Conservation (phyloP, 2,113 vertebrate genomes). For the Ophthalmolycus amberensis region DNA sequence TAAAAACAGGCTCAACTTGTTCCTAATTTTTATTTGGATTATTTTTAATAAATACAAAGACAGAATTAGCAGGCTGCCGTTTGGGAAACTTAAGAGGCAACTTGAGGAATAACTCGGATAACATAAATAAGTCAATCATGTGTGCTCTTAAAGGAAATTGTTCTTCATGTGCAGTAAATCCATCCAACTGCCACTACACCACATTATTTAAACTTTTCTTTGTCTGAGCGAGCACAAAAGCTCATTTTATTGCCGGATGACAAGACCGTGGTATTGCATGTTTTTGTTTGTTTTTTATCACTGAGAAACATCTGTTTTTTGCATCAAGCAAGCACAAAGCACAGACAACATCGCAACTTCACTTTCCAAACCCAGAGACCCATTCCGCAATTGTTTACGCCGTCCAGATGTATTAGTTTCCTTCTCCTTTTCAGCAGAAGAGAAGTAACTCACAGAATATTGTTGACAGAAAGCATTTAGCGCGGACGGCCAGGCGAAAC, state of each 20-base stretch:
- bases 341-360: constrained; percentile 18
- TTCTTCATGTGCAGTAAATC: constrained; percentile 28
- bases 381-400: constrained; percentile 66
- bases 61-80: not conserved
- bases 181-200: constrained; percentile 1
- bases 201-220: constrained; percentile 27
- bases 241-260: constrained; percentile 33
- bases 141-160: not conserved
- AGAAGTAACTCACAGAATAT: constrained; percentile 51
- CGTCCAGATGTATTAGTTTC: constrained; percentile 50
- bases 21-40: constrained; percentile 15
- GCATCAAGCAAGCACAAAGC: constrained; percentile 16
- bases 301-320: constrained; percentile 66
- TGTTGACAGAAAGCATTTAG: constrained; percentile 64
- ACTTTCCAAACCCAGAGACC: constrained; percentile 40
- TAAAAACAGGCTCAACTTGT: constrained; percentile 36
- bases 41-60: constrained; percentile 31
- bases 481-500: constrained; percentile 78
- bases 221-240: constrained; percentile 32
- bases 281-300: constrained; percentile 52
- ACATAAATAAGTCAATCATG: not conserved
- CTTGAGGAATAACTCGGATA: not conserved
- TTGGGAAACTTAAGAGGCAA: not conserved
- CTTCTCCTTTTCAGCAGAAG: constrained; percentile 59
- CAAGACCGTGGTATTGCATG: constrained; percentile 45